A percentile compares a stretch with the other conserved stretches of the same genome.
These are phyloP conservation scores for Lagopus muta DNA, from an alignment of 2,113 vertebrate genomes.

Conservation along the genomic window DNA sequence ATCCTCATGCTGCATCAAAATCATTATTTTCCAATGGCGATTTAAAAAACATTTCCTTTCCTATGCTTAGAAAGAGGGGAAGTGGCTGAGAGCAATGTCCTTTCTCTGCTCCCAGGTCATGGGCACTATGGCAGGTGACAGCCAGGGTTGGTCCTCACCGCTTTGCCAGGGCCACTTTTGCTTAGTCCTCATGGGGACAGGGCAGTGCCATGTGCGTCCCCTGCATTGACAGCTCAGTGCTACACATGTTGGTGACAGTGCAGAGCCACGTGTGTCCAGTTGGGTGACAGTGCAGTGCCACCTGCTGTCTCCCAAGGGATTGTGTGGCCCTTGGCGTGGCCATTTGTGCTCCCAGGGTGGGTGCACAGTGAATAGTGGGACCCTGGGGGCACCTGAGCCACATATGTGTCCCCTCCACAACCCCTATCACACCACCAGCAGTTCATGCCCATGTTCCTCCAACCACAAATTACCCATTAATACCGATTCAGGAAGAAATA, in stretches of 20 bases:
- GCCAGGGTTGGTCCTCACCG: neutral
- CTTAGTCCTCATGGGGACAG: neutral
- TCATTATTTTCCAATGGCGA: neutral
- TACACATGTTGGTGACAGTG: neutral
- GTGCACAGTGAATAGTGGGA: accelerated
- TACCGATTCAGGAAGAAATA: neutral
- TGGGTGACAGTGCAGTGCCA: slow-evolving; percentile 47
- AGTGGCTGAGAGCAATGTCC: neutral
- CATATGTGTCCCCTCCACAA: accelerated
- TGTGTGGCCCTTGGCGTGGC: accelerated
- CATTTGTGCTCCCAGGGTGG: accelerated
- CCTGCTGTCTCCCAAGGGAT: slow-evolving; percentile 52
- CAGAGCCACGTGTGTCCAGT: neutral
- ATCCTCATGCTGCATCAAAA: neutral
- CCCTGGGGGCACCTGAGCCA: neutral
- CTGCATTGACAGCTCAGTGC: neutral
- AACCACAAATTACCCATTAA: neutral
- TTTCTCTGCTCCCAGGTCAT: neutral
- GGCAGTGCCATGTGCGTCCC: neutral
- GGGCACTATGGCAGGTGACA: neutral
- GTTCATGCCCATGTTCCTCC: neutral
- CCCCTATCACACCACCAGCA: neutral
- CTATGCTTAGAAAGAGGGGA: neutral
- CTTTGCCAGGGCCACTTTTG: neutral
- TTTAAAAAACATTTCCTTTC: neutral